Conservation (phyloP, 2,888 invertebrate species). For the Nomada fucata region DNA sequence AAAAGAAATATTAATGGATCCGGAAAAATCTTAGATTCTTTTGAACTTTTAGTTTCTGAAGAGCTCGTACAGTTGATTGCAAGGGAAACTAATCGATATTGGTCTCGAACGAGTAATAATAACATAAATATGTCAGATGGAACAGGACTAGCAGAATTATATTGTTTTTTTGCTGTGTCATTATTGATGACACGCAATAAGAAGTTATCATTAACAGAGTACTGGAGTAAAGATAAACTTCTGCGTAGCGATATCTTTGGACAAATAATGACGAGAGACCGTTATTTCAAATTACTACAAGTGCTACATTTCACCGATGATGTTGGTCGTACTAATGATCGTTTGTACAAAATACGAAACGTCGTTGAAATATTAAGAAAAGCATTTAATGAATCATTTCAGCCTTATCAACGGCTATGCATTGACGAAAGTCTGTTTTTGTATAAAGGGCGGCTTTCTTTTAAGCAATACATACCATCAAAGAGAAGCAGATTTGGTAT, state of each 20-base stretch:
- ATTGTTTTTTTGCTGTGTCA: constrained; percentile 44
- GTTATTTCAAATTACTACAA: constrained; percentile 42
- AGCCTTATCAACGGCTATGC: too few relatives aligned
- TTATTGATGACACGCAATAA: constrained; percentile 47
- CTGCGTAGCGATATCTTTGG: constrained; percentile 44
- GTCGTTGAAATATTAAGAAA: constrained; percentile 30
- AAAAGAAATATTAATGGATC: constrained; percentile 43
- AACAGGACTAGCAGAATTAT: constrained; percentile 40
- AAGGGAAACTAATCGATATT: constrained; percentile 40
- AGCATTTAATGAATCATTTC: too few relatives aligned
- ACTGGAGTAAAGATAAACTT: constrained; percentile 42
- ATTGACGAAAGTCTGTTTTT: too few relatives aligned
- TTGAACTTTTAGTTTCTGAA: constrained; percentile 44
- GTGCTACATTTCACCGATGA: constrained; percentile 36
- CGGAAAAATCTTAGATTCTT: constrained; percentile 39
- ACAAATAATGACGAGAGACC: constrained; percentile 46
- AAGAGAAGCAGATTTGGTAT: too few relatives aligned
- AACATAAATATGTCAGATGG: constrained; percentile 34
- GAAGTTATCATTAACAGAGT: constrained; percentile 40
- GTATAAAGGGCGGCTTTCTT: too few relatives aligned
- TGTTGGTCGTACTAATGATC: constrained; percentile 27
- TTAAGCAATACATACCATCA: too few relatives aligned
- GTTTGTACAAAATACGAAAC: constrained; percentile 40
- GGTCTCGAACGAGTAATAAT: constrained; percentile 35
- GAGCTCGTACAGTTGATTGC: constrained; percentile 40